A percentile compares a stretch with the other conserved stretches of the same genome.
These are phyloP conservation scores for Sphyrna mokarran DNA, from an alignment of 2,113 vertebrate genomes.

Conservation along the genomic window DNA sequence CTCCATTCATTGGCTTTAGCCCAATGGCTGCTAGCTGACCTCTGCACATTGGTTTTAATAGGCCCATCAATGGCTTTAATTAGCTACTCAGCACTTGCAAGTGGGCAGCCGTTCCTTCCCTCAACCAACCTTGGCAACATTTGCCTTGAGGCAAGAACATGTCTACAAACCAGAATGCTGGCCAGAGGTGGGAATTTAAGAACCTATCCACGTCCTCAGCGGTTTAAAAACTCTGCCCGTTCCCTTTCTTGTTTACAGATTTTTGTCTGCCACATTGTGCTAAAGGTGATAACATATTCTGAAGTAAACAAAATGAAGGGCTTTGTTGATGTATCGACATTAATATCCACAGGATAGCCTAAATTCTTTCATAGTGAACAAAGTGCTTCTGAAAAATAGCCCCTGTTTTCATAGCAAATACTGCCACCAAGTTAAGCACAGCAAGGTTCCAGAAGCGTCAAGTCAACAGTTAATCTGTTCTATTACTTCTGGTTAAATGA, in stretches of 20 bases:
- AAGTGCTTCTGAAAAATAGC: too few species aligned
- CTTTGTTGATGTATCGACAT: background rate
- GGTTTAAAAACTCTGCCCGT: background rate
- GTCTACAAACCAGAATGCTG: background rate
- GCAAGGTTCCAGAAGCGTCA: too few species aligned
- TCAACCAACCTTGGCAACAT: background rate
- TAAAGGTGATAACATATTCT: background rate
- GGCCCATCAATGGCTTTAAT: too few species aligned
- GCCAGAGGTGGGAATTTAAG: background rate
- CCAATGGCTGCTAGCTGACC: too few species aligned
- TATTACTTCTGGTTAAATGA: too few species aligned
- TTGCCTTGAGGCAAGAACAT: background rate
- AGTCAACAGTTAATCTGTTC: too few species aligned
- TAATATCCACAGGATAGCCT: background rate
- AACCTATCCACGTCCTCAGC: too few species aligned
- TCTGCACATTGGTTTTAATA: too few species aligned
- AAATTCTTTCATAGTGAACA: background rate
- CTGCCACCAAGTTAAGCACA: too few species aligned
- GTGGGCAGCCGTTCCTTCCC: too few species aligned
- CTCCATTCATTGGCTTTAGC: too few species aligned
- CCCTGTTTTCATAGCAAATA: too few species aligned
- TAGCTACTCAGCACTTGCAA: background rate
- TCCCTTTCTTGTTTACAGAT: background rate
- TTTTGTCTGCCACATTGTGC: background rate
- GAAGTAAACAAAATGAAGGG: background rate